Evolutionary conservation across 2,888 invertebrate genomes (phyloP).

Genomic region (Xestia xanthographa): DNA sequence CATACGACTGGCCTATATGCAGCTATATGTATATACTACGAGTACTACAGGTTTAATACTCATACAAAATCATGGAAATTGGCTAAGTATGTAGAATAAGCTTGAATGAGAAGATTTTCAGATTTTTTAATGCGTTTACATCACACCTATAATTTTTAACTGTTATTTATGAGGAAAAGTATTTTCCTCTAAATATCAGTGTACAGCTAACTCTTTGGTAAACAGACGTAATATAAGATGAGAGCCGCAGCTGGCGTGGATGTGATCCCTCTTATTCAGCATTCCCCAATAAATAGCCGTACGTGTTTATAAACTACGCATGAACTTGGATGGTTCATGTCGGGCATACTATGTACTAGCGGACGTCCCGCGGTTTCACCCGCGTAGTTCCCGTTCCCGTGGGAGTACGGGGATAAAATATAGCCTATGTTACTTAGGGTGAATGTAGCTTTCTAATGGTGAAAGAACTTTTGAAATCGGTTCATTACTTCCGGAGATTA

Average conservation of each 20-base stretch:
- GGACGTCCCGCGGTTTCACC: no score
- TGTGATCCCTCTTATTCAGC: constrained; percentile 36
- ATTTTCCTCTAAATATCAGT: not conserved
- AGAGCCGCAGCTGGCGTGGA: constrained; percentile 29
- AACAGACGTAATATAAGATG: not conserved
- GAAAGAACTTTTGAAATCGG: no score
- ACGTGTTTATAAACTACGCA: constrained; percentile 26
- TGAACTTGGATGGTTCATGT: constrained; percentile 16
- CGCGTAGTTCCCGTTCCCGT: no score
- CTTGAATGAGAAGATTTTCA: not conserved
- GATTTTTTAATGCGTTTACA: not conserved
- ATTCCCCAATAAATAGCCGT: constrained; percentile 19
- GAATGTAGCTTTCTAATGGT: no score
- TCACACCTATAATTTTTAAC: not conserved
- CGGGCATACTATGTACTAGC: constrained; percentile 18
- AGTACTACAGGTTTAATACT: no score
- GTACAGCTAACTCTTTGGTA: no score
- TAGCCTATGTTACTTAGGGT: no score
- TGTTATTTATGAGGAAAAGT: not conserved
- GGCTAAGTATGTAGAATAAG: not conserved
- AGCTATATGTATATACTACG: no score
- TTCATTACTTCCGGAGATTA: no score
- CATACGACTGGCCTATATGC: not conserved
- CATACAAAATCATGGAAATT: not conserved
- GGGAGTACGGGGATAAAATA: no score